phyloP scores from a whole-genome alignment of 2,113 vertebrate genomes.

The Tympanuchus pallidicinctus region DNA sequence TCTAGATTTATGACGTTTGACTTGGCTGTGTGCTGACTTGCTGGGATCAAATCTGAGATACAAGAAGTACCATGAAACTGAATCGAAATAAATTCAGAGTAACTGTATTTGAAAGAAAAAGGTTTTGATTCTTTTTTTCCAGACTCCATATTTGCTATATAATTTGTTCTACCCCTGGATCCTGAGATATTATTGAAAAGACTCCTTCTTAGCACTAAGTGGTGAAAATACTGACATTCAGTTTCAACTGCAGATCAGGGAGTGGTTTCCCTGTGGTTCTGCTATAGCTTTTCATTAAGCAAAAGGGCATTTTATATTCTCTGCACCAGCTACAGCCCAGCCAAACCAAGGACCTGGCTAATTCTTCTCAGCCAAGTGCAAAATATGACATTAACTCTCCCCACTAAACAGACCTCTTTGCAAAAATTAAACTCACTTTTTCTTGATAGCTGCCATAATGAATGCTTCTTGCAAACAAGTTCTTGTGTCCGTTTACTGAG shows the following conservation, averaged over 20 bases:
- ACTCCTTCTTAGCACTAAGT: neutral
- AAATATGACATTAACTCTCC: neutral
- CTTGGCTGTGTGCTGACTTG: neutral
- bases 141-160: neutral
- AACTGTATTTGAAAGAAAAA: neutral
- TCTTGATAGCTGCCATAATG: neutral
- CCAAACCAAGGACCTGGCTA: neutral
- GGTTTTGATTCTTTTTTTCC: neutral
- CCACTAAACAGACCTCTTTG: conserved; percentile 11
- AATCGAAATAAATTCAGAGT: neutral
- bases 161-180: neutral
- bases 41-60: neutral
- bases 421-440: conserved; percentile 34
- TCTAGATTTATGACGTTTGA: neutral
- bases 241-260: neutral
- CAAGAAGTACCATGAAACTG: neutral
- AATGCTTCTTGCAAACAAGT: conserved; percentile 1
- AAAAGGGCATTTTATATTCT: neutral
- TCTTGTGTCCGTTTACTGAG: neutral
- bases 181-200: neutral
- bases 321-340: neutral
- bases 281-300: neutral
- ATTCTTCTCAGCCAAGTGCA: neutral
- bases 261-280: neutral
- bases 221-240: neutral